A percentile compares a stretch with the other conserved stretches of the same genome.
These are phyloP conservation scores for Hydropotes inermis DNA, from an alignment of 2,113 vertebrate genomes.

Conservation along the genomic window DNA sequence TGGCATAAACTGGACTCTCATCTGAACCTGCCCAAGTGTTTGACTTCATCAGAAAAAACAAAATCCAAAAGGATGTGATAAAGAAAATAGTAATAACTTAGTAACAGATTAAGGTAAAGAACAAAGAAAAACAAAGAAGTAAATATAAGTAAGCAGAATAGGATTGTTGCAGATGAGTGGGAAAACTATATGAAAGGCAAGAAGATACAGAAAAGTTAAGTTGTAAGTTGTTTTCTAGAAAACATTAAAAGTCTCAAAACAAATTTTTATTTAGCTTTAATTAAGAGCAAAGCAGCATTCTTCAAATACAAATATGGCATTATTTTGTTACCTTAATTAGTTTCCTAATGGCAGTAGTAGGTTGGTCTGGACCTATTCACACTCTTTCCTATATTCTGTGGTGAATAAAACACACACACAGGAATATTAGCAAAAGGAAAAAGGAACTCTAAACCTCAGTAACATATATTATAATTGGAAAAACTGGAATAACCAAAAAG, in stretches of 20 bases:
- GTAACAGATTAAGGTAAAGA: slow-evolving; percentile 22
- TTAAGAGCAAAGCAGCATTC: slow-evolving; percentile 19
- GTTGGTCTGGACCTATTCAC: neutral
- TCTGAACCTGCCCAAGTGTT: neutral
- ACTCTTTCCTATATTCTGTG: neutral
- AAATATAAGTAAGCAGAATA: neutral
- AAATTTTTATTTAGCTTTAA: slow-evolving; percentile 6
- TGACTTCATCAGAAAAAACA: neutral
- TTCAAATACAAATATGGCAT: slow-evolving; percentile 32
- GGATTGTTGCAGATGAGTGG: neutral
- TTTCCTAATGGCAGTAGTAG: neutral
- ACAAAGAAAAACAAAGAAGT: neutral
- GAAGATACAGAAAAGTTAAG: neutral
- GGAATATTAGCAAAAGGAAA: neutral
- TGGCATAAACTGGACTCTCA: slow-evolving; percentile 34
- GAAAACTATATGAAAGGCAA: neutral
- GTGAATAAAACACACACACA: neutral
- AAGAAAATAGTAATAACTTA: slow-evolving; percentile 13
- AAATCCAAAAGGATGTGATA: neutral
- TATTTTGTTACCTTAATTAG: slow-evolving; percentile 17
- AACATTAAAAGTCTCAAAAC: slow-evolving; percentile 39
- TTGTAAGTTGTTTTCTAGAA: slow-evolving; percentile 10
- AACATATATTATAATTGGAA: neutral
- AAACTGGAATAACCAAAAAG: neutral
- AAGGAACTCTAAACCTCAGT: neutral